Evolutionary conservation across 2,888 invertebrate genomes (phyloP), one percentile per base, ranked within the genome.

Genomic region (Pinctada fucata): DNA sequence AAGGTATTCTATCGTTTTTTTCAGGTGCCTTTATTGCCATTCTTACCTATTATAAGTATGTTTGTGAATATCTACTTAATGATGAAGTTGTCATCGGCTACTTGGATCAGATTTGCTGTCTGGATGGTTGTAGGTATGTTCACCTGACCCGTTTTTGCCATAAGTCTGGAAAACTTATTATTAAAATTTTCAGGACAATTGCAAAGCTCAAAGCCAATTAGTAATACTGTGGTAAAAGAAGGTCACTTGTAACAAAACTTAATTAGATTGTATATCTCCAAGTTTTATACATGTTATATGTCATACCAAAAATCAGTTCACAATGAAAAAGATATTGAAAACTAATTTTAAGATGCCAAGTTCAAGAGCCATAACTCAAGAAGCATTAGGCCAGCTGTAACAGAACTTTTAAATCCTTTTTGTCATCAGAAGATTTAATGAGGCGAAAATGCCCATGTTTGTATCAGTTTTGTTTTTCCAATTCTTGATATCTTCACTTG

Each of bases 31-130:
- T 92, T 95, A 16, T 96, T 97, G 0, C 97, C 97, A 2, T 93
- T 96, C 79, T 91, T 97, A 74, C 97, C 97, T 0, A 95, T 95
- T 63, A 88, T 96, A 68, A 97, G 97, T 89, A 95, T 97, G 82
- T 94, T 97, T 85, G 94, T 96, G 67, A 97, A 97, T 90, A 94
- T 97, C 76, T 96, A 97, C 91, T 93, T 97, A 47, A 97, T 97
- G 97, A 93, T 96, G 77, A 95, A 96, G 92, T 93, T 97, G 85
- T 96, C 96, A 84, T 87, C 92, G 0, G 93, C 94, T 83, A 97
- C 97, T 0, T 97, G 97, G 97, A 93, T 97, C n/a, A 93, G 97
- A 84, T 96, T 97, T 90, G 93, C 93, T 3, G 93, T 96, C 51
- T 97, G 97, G 97, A 95, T 97, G 93, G 90, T 92, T 10, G 92